Conservation (phyloP, 2,113 vertebrate species). For the Pagrus major region DNA sequence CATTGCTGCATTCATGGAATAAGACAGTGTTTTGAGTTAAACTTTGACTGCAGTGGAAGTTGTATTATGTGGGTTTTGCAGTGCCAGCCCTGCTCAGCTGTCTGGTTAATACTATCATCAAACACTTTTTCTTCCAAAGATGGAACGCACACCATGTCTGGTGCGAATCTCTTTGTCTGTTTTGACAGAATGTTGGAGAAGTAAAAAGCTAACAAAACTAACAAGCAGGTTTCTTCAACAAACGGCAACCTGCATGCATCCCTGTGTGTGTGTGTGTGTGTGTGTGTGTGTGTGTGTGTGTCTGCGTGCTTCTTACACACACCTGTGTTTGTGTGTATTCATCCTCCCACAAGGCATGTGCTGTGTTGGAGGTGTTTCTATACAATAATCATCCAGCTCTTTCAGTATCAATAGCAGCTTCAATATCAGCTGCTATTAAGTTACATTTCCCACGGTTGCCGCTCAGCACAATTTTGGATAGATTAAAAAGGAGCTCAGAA, state of each 20-base stretch:
- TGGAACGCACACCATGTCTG: slow-evolving; percentile 69
- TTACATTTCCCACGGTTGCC: slow-evolving; percentile 58
- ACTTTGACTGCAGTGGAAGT: slow-evolving; percentile 65
- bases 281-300: neutral
- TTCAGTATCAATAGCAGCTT: slow-evolving; percentile 48
- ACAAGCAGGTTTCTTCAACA: slow-evolving; percentile 71
- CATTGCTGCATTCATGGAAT: slow-evolving; percentile 27
- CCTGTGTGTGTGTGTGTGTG: neutral
- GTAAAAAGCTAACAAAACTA: slow-evolving; percentile 75
- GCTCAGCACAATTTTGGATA: slow-evolving; percentile 68
- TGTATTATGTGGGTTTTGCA: slow-evolving; percentile 65
- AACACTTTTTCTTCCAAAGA: slow-evolving; percentile 78
- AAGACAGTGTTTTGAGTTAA: slow-evolving; percentile 39
- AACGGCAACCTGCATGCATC: slow-evolving; percentile 33
- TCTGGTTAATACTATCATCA: slow-evolving; percentile 78
- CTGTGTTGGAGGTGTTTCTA: slow-evolving; percentile 35
- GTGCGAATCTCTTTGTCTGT: slow-evolving; percentile 73
- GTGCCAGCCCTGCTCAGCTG: slow-evolving; percentile 73
- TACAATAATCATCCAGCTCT: slow-evolving; percentile 33
- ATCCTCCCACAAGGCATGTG: slow-evolving; percentile 41
- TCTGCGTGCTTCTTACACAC: slow-evolving; percentile 21
- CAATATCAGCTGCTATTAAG: slow-evolving; percentile 57
- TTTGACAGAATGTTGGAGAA: slow-evolving; percentile 79
- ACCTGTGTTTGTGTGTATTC: slow-evolving; percentile 53
- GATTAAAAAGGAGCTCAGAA: slow-evolving; percentile 67